A percentile compares a stretch with the other conserved stretches of the same genome.
These are phyloP conservation scores for Drepana arcuata DNA, from an alignment of 1,140 invertebrate species.

Conservation along the genomic window DNA sequence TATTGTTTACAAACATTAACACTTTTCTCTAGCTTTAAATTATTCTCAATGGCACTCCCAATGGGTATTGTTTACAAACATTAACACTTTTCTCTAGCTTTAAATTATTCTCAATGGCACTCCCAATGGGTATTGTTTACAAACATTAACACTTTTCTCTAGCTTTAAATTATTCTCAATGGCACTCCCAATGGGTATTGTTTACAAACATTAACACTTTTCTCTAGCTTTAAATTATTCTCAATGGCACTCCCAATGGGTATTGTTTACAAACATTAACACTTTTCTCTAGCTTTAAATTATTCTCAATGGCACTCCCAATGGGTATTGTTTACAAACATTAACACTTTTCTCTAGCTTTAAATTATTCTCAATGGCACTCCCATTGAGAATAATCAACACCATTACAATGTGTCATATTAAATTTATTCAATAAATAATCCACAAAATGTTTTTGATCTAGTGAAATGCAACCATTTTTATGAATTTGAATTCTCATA, in stretches of 20 bases:
- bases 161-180: conserved; percentile 9
- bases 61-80: conserved; percentile 4
- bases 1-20: conserved; percentile 2
- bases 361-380: conserved; percentile 7
- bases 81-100: conserved; percentile 3
- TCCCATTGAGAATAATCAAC: no score
- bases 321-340: conserved; percentile 4
- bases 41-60: conserved; percentile 6
- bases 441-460: conserved; percentile 16
- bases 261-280: conserved; percentile 2
- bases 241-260: conserved; percentile 6
- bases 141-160: conserved; percentile 1
- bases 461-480: conserved; percentile 9
- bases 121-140: conserved; percentile 5
- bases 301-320: conserved; percentile 6
- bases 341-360: conserved; percentile 3
- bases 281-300: conserved; percentile 5
- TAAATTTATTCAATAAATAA: conserved; percentile 12
- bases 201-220: conserved; percentile 1
- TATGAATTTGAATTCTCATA: conserved; percentile 7
- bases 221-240: conserved; percentile 7
- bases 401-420: conserved; percentile 7
- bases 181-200: conserved; percentile 6
- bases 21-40: conserved; percentile 5
- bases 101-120: conserved; percentile 7